Evolutionary conservation across 1,140 invertebrate species (phyloP).

Genomic region (Brachionus sp.): DNA sequence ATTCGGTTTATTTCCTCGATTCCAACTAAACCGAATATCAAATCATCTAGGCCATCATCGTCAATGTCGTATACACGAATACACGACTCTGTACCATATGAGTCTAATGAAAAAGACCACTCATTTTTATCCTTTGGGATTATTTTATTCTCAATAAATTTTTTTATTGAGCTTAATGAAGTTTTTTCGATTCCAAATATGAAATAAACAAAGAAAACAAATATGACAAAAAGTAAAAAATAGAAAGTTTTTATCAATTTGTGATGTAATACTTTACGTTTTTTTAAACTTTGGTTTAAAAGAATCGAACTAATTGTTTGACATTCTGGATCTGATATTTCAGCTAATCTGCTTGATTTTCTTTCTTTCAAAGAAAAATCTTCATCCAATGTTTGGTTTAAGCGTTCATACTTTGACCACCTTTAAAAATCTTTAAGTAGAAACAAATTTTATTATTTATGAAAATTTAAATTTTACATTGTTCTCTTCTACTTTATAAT

Average conservation of each 20-base stretch:
- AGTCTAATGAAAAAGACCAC: slow-evolving; percentile 47
- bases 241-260: neutral
- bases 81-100: slow-evolving; percentile 50
- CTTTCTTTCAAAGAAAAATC: neutral
- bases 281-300: neutral
- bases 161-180: neutral
- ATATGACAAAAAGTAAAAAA: neutral
- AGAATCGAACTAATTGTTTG: neutral
- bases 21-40: slow-evolving; percentile 49
- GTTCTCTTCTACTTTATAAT: neutral
- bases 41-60: slow-evolving; percentile 51
- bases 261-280: neutral
- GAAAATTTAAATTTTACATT: neutral
- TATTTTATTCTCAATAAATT: neutral
- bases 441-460: neutral
- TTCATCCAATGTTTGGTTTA: neutral
- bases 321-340: neutral
- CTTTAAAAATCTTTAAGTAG: neutral
- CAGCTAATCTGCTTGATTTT: neutral
- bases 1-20: slow-evolving; percentile 9
- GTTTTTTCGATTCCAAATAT: neutral
- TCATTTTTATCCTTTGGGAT: slow-evolving; percentile 49
- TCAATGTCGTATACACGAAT: slow-evolving; percentile 52
- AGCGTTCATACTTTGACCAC: neutral
- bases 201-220: neutral